Evolutionary conservation across 2,797 vertebrate genomes (phyloP), one percentile per base, ranked within the genome.

Genomic region (Dromococcyx pavoninus): DNA sequence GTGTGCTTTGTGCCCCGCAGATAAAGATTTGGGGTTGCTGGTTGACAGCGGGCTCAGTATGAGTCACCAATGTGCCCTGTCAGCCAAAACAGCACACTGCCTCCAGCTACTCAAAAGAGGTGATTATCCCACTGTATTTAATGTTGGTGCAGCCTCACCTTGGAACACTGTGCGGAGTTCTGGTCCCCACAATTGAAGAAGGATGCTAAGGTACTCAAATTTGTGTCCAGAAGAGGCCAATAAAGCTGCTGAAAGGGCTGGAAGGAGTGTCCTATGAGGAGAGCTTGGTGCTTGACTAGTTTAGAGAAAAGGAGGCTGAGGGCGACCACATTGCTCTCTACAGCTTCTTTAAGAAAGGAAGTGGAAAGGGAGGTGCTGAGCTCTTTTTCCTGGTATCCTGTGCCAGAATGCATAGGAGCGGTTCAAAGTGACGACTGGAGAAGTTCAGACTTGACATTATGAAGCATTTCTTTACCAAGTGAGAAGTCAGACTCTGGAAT

Each of bases 101-200:
- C 27, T 75, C 44, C 25, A 69, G 16, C 46, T 19, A 9, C 7
- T 67, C 43, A 27, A 22, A 33, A 48, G 61, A 74, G 17, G 48
- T 54, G 22, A 43, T 72, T 30, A 1, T 32, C 9, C 28, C 9
- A 2, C 54, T 67, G 39, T 54, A 30, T 70, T 56, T 21, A 28
- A 54, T 9, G 1, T 10, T 83, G n/a, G 3, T 65, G 48, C 13
- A n/a, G 56, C 76, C 22, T 73, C n/a, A 35, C 23, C 30, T 23
- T 0, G 6, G 6, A 57, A 22, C 13, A 8, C 11, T 44, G 37
- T 0, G 0, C 64, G 32, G 33, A 61, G 22, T 67, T 72, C 21
- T 30, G 51, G 65, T 27, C 16, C n/a, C 14, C 7, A 2, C 21
- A 9, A 6, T 37, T 65, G 21, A 39, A 57, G 33, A 61, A 65